A percentile compares a stretch with the other conserved stretches of the same genome.
These are phyloP conservation scores for Branchipolynoe longqiensis DNA, from an alignment of 2,888 invertebrate species.

Conservation along the genomic window DNA sequence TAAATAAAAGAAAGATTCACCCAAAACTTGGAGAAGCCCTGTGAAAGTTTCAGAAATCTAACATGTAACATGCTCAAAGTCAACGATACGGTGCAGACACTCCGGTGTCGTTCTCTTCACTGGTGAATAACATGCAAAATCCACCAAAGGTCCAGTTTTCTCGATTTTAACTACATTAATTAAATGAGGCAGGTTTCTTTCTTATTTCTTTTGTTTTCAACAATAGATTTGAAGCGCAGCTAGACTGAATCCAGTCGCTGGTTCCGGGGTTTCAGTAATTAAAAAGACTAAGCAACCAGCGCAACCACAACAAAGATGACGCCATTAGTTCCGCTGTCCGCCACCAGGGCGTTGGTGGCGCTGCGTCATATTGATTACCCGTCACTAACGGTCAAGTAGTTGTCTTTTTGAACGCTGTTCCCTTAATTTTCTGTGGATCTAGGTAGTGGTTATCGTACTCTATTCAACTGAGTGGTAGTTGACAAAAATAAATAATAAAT, in stretches of 20 bases:
- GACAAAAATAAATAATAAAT: too few relatives aligned
- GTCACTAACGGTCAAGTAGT: too few relatives aligned
- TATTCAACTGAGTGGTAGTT: conserved; percentile 40
- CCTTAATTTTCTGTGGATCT: conserved; percentile 12
- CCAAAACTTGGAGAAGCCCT: neutral
- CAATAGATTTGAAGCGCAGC: too few relatives aligned
- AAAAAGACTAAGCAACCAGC: neutral
- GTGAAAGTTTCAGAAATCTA: too few relatives aligned
- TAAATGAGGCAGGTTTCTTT: too few relatives aligned
- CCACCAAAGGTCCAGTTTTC: neutral
- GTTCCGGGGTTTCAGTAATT: neutral
- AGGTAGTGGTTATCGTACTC: conserved; percentile 35
- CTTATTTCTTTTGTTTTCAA: too few relatives aligned
- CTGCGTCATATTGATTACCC: neutral
- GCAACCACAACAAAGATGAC: neutral
- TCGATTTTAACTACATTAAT: neutral
- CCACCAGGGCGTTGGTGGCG: neutral
- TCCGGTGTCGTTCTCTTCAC: too few relatives aligned
- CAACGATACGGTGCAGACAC: too few relatives aligned
- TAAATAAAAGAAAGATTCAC: neutral
- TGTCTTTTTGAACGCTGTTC: neutral
- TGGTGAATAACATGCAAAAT: too few relatives aligned
- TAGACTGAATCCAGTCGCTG: neutral
- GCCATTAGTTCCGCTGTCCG: neutral
- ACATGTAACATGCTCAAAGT: too few relatives aligned